phyloP scores from a whole-genome alignment of 2,797 vertebrate genomes.

The Molossus molossus region DNA sequence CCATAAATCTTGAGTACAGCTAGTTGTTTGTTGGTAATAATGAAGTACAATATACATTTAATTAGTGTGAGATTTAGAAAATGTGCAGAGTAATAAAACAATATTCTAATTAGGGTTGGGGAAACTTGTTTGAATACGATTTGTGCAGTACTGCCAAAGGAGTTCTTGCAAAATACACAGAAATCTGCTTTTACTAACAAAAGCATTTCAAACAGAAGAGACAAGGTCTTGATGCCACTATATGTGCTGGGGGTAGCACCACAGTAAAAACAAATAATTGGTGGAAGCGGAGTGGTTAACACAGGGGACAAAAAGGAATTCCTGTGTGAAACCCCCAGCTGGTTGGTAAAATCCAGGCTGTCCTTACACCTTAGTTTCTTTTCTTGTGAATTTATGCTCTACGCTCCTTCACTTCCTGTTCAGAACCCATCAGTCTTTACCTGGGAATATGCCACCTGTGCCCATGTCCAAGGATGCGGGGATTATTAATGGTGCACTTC shows the following conservation, averaged over 20 bases:
- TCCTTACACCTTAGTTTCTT: slow-evolving; percentile 19
- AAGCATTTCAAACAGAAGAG: slow-evolving; percentile 23
- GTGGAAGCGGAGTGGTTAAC: neutral
- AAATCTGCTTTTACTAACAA: slow-evolving; percentile 57
- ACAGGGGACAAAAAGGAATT: neutral
- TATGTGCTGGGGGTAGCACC: neutral
- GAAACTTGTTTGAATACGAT: slow-evolving; percentile 68
- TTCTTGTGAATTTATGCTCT: neutral
- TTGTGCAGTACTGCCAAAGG: neutral
- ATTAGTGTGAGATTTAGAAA: slow-evolving; percentile 83
- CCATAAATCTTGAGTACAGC: slow-evolving; percentile 75
- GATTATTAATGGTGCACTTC: neutral
- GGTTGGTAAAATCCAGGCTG: neutral
- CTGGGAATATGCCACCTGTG: slow-evolving; percentile 18
- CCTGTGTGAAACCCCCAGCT: neutral
- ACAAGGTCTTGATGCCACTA: slow-evolving; percentile 9
- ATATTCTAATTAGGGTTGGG: slow-evolving; percentile 74
- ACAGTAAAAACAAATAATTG: slow-evolving; percentile 12
- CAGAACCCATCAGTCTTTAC: slow-evolving; percentile 45
- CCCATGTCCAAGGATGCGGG: neutral
- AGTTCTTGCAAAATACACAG: slow-evolving; percentile 49
- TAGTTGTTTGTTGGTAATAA: slow-evolving; percentile 77
- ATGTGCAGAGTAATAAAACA: slow-evolving; percentile 77
- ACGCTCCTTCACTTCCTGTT: slow-evolving; percentile 18
- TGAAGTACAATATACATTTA: slow-evolving; percentile 80